Evolutionary conservation across 1,140 invertebrate genomes (phyloP), one percentile per base, ranked within the genome.

Genomic region (Nebria ingens): DNA sequence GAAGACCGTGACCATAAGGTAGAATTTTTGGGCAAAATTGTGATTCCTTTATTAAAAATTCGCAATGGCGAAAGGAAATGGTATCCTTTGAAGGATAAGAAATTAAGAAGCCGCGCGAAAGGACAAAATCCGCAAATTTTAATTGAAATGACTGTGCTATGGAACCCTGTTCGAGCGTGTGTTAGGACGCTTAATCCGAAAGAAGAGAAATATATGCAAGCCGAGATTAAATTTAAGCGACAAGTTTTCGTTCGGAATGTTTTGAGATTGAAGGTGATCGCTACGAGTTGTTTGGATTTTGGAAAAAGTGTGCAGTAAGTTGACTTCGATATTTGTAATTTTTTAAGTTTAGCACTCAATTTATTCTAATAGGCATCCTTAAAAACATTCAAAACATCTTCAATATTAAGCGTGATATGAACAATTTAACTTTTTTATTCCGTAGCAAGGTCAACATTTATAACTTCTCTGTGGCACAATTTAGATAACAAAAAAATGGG

Each of bases 1-100:
- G 97, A 99, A 74, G 97, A 99, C 74, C 80, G 91, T 56, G 94
- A 98, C 71, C 95, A 98, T 68, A 97, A 97, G 72, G 90, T 94
- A 0, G 96, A 99, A 72, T 99, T 99, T 72, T 74, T 99, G 0
- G 97, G 97, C 2, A 95, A 93, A 74, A 74, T 98, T 11, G 84
- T 85, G 2, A 86, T 99, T 62, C 96, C 97, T 0, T 72, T 99
- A 9, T 71, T 91, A 17, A 79, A 85, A 67, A 91, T 99, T 62
- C 76, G 84, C 59, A 96, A 93, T 67, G 89, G 91, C 2, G 92
- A 97, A 64, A 93, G 93, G 68, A 78, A 89, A 60, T 98, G 96
- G 95, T 98, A 95, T 69, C 85, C 87, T 0, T 74, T 99, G 19
- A 99, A 99, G 73, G 96, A 99, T 71, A 93, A 93, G 70, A 99